phyloP scores from a whole-genome alignment of 2,888 invertebrate species.

The Athripsodes cinereus region DNA sequence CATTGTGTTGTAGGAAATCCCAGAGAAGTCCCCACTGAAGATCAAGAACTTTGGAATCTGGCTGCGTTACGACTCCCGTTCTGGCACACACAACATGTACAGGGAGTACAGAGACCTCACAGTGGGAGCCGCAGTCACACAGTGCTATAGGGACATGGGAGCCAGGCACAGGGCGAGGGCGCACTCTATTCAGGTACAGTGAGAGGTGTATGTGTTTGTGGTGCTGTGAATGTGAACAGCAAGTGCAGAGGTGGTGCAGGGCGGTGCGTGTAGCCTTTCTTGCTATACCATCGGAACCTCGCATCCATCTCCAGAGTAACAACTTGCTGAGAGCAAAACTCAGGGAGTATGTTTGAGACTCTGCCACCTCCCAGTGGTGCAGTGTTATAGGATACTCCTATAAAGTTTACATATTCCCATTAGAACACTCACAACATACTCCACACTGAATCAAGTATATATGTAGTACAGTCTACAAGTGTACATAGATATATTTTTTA shows the following conservation, averaged over 20 bases:
- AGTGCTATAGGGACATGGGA: conserved; percentile 98
- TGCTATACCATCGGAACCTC: too few relatives aligned
- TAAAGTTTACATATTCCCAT: too few relatives aligned
- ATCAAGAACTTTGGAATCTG: conserved; percentile 99
- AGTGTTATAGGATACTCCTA: neutral
- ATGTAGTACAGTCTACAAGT: too few relatives aligned
- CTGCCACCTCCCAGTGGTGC: neutral
- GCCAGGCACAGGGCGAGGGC: conserved; percentile 97
- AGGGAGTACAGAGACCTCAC: conserved; percentile 97
- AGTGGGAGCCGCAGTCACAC: conserved; percentile 94
- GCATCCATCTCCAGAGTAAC: neutral
- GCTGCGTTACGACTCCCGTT: conserved; percentile 97
- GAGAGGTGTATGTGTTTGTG: neutral
- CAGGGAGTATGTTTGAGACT: neutral
- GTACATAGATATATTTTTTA: too few relatives aligned
- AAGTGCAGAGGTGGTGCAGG: neutral
- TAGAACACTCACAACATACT: too few relatives aligned
- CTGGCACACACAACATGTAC: conserved; percentile 99
- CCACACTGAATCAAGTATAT: too few relatives aligned
- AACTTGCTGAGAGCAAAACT: neutral
- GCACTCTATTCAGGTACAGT: conserved; percentile 78
- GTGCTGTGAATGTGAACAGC: neutral
- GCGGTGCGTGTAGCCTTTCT: too few relatives aligned
- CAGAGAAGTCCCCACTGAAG: conserved; percentile 86
- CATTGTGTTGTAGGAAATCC: conserved; percentile 52